These are phyloP conservation scores for Erythrolamprus reginae DNA, from an alignment of 2,113 vertebrate genomes.

Conservation along the genomic window DNA sequence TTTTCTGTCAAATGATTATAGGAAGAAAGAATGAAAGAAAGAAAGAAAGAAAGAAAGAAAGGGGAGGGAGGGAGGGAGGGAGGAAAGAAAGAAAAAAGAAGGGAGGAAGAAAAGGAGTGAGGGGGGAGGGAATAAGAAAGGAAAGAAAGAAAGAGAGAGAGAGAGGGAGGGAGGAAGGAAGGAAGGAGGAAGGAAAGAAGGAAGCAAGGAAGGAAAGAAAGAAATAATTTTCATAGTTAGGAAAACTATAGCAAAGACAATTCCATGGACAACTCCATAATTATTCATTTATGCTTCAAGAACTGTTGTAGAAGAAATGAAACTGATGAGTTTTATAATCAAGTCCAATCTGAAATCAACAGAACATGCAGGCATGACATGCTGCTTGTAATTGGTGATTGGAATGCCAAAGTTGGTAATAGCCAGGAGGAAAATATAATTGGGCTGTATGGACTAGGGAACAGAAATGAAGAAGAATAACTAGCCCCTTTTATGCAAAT, in stretches of 20 bases:
- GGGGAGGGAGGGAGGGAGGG: too few relatives aligned
- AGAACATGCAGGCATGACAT: not conserved
- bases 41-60: not conserved
- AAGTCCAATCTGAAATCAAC: not conserved
- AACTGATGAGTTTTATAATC: not conserved
- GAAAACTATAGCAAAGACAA: too few relatives aligned
- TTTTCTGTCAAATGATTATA: not conserved
- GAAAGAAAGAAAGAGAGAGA: too few relatives aligned
- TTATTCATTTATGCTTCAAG: not conserved
- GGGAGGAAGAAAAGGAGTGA: not conserved
- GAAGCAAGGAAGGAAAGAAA: too few relatives aligned
- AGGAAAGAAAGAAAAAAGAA: not conserved
- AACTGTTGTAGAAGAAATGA: not conserved
- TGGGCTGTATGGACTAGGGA: not conserved
- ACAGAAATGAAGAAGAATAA: not conserved
- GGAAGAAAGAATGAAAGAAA: not conserved
- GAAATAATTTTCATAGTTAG: too few relatives aligned
- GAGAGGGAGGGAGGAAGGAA: too few relatives aligned
- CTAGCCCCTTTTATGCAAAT: not conserved
- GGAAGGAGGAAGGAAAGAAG: too few relatives aligned
- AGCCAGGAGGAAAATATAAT: not conserved
- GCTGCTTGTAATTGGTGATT: not conserved
- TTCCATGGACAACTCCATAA: not conserved
- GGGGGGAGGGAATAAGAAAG: too few relatives aligned
- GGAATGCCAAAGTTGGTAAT: not conserved